phyloP scores from a whole-genome alignment of 1,140 invertebrate species.

The Uloborus diversus region DNA sequence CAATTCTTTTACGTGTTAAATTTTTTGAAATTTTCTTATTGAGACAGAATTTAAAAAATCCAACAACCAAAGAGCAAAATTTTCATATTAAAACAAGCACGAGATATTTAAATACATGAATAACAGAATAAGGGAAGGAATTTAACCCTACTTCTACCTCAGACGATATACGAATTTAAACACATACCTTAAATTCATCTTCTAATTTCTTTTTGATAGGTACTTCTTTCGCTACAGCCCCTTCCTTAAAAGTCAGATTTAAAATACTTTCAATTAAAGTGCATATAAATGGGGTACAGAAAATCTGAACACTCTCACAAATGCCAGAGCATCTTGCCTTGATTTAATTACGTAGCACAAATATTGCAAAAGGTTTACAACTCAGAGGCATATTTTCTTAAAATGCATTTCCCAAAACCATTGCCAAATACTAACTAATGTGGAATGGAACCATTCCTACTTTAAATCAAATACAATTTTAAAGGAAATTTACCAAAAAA shows the following conservation, averaged over 20 bases:
- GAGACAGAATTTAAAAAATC: no score
- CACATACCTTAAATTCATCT: conserved; percentile 54
- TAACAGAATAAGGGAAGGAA: not conserved
- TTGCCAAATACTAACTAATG: no score
- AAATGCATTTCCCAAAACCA: not conserved
- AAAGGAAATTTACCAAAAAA: not conserved
- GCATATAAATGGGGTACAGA: conserved; percentile 32
- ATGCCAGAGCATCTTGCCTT: conserved; percentile 40
- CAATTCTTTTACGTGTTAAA: no score
- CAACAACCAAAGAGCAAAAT: no score
- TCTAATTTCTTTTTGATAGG: conserved; percentile 50
- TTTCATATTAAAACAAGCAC: no score
- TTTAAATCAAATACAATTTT: no score
- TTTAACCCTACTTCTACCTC: not conserved
- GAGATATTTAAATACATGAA: not conserved
- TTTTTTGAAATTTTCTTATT: no score
- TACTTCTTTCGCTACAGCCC: conserved; percentile 49
- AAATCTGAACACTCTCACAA: conserved; percentile 4
- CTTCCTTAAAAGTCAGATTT: conserved; percentile 52
- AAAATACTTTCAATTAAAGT: conserved; percentile 33
- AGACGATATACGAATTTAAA: conserved; percentile 29
- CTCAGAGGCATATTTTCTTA: not conserved
- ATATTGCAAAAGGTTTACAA: no score
- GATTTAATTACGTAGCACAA: not conserved
- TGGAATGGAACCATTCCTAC: no score